phyloP scores from a whole-genome alignment of 1,140 invertebrate genomes.

The Teleopsis dalmanni region DNA sequence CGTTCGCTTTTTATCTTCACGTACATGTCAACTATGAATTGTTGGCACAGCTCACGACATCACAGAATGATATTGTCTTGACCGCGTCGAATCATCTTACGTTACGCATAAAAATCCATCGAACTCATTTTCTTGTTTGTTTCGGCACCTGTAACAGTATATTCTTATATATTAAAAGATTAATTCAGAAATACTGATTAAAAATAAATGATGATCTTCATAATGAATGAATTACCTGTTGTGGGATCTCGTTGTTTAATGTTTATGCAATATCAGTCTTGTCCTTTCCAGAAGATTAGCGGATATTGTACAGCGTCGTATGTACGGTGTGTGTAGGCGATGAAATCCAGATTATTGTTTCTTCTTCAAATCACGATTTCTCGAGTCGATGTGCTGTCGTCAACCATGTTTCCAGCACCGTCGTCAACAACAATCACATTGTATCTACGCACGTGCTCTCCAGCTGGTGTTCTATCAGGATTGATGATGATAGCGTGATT shows the following conservation, averaged over 20 bases:
- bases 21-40: constrained; percentile 15
- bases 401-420: constrained; percentile 11
- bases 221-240: too few relatives aligned
- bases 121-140: constrained; percentile 37
- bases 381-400: not conserved
- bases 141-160: constrained; percentile 9
- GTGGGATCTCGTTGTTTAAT: too few relatives aligned
- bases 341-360: constrained; percentile 1
- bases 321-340: not conserved
- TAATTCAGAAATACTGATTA: not conserved
- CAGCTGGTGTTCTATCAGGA: constrained; percentile 37
- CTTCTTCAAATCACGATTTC: constrained; percentile 12
- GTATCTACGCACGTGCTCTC: constrained; percentile 33
- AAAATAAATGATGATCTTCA: not conserved
- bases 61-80: constrained; percentile 26
- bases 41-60: constrained; percentile 24
- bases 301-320: too few relatives aligned
- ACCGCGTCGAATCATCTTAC: constrained; percentile 38
- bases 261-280: too few relatives aligned
- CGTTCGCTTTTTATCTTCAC: constrained; percentile 11
- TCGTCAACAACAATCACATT: constrained; percentile 6
- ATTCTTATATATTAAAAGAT: not conserved
- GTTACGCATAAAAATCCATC: constrained; percentile 42
- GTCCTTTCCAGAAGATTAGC: too few relatives aligned
- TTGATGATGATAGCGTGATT: constrained; percentile 33